Percentiles rank a stretch among this genome's conserved stretches.
Evolutionary conservation across 2,797 vertebrate genomes (phyloP).

Genomic region (Malurus leucopterus): DNA sequence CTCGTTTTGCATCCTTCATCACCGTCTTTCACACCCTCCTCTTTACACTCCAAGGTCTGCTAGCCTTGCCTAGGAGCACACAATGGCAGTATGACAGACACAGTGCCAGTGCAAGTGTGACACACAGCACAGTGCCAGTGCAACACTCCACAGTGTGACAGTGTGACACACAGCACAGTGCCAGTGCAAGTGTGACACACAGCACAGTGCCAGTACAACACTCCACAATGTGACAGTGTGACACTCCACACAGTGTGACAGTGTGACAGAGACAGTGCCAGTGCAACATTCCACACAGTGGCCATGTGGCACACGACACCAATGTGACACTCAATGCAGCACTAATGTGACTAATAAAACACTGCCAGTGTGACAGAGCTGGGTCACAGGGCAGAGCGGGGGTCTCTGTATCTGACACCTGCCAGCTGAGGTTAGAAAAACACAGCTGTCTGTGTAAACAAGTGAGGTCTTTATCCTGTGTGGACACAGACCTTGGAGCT

Average conservation of each 20-base stretch:
- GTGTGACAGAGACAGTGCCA: not conserved
- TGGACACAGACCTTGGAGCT: fast-evolving
- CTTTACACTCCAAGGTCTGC: too few relatives aligned
- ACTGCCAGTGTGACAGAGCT: not conserved
- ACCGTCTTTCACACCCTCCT: not conserved
- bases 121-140: too few relatives aligned
- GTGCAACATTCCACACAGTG: not conserved
- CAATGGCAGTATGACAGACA: not conserved
- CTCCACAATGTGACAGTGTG: not conserved
- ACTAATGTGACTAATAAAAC: too few relatives aligned
- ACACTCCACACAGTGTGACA: too few relatives aligned
- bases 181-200: too few relatives aligned
- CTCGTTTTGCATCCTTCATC: not conserved
- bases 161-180: not conserved
- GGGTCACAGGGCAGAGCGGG: too few relatives aligned
- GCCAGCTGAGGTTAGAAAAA: not conserved
- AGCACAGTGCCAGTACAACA: too few relatives aligned
- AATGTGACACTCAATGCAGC: not conserved
- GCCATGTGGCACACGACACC: not conserved
- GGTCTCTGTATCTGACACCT: too few relatives aligned
- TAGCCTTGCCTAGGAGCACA: not conserved
- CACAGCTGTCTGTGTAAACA: not conserved
- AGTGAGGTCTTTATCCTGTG: too few relatives aligned
- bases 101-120: not conserved
- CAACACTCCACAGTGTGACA: not conserved